Percentiles rank a stretch among this genome's conserved stretches.
phyloP scores from a whole-genome alignment of 2,888 invertebrate species.

The Psylliodes chrysocephalus region DNA sequence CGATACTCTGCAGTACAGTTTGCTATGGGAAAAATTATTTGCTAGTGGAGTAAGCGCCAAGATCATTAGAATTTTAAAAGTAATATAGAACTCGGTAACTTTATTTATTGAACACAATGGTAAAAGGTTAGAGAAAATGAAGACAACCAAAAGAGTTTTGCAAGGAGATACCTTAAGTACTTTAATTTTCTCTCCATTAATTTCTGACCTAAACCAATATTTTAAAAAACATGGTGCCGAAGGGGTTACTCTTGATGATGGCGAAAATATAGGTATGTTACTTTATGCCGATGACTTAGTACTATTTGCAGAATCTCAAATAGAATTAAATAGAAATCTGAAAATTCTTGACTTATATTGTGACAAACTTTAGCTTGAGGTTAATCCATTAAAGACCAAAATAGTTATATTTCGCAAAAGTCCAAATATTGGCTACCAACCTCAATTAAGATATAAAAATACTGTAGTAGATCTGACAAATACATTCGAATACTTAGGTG shows the following conservation, averaged over 20 bases:
- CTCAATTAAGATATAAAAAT: neutral
- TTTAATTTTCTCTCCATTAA: too few relatives aligned
- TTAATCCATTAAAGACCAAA: slow-evolving; percentile 4
- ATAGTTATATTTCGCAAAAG: slow-evolving; percentile 8
- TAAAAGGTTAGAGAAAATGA: too few relatives aligned
- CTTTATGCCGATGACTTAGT: too few relatives aligned
- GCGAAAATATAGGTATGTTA: neutral
- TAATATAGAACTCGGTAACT: too few relatives aligned
- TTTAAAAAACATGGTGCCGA: neutral
- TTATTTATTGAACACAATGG: too few relatives aligned
- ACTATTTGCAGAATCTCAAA: neutral
- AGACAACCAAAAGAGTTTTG: too few relatives aligned
- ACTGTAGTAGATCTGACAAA: neutral
- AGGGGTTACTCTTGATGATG: neutral
- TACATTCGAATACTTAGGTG: too few relatives aligned
- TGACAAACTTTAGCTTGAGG: neutral
- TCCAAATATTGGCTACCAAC: neutral
- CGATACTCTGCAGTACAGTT: too few relatives aligned
- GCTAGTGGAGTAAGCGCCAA: too few relatives aligned
- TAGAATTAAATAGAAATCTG: neutral
- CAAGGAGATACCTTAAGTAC: too few relatives aligned
- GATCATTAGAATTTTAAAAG: too few relatives aligned
- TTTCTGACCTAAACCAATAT: slow-evolving; percentile 18
- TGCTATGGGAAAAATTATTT: too few relatives aligned
- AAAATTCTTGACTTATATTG: slow-evolving; percentile 2